These are phyloP conservation scores for Tetramorium alpestre DNA, from an alignment of 1,140 invertebrate genomes.

Conservation along the genomic window DNA sequence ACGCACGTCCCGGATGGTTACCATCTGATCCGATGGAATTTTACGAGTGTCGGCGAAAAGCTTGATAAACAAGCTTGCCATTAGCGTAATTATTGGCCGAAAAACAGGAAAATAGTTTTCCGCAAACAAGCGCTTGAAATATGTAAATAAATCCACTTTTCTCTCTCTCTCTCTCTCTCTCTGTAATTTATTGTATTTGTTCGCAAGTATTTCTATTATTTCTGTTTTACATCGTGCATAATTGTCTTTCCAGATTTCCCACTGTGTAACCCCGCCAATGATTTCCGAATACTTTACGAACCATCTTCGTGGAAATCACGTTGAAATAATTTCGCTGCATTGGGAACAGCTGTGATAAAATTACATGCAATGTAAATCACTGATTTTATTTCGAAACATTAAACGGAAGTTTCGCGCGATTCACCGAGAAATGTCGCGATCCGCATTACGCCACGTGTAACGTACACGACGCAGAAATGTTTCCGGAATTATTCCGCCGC, in stretches of 20 bases:
- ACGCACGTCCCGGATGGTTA: background rate
- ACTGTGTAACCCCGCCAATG: background rate
- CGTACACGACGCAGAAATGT: conserved; percentile 10
- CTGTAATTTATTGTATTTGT: background rate
- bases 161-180: too few relatives aligned
- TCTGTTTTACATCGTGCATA: background rate
- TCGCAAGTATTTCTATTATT: background rate
- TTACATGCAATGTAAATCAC: conserved; percentile 10
- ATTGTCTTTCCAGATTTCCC: background rate
- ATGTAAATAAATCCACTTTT: background rate
- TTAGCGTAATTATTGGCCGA: conserved; percentile 7
- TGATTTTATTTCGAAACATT: conserved; percentile 47
- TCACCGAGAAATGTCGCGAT: conserved; percentile 22
- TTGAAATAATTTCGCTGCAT: background rate
- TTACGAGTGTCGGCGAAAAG: background rate
- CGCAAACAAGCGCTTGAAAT: background rate
- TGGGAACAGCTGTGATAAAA: background rate
- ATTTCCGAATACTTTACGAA: background rate
- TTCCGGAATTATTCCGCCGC: conserved; percentile 39
- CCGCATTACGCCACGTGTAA: background rate
- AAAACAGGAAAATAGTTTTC: background rate
- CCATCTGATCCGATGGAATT: background rate
- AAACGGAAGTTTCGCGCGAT: conserved; percentile 25
- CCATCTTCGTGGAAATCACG: background rate
- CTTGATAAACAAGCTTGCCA: background rate